These are phyloP conservation scores for Rhinella marina DNA, from an alignment of 2,797 vertebrate genomes.

Conservation along the genomic window DNA sequence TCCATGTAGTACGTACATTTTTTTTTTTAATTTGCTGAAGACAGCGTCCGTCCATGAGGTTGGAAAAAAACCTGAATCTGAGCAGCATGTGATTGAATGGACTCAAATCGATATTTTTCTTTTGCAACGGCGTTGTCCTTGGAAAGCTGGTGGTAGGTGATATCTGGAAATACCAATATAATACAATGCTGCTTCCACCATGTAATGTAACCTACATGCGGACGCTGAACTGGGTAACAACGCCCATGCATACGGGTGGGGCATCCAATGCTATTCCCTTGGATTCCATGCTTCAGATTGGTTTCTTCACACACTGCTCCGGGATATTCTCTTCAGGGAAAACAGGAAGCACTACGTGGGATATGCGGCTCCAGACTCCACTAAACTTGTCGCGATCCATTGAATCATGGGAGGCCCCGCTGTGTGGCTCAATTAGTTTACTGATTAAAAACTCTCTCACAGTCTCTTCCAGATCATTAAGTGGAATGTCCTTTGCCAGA, in stretches of 20 bases:
- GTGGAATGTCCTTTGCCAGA: conserved; percentile 65
- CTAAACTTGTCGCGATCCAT: conserved; percentile 89
- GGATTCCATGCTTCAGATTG: background rate
- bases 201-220: background rate
- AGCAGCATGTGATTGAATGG: background rate
- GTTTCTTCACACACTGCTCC: background rate
- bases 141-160: background rate
- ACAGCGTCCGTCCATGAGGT: background rate
- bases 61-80: background rate
- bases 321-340: conserved; percentile 71
- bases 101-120: background rate
- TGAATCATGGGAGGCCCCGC: conserved; percentile 68
- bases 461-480: conserved; percentile 84
- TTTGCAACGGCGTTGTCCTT: background rate
- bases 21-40: background rate
- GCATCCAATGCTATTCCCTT: background rate
- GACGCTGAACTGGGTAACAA: background rate
- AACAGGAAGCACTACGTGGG: conserved; percentile 88
- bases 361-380: conserved; percentile 95
- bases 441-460: conserved; percentile 82
- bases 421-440: conserved; percentile 75
- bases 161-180: background rate
- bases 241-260: background rate
- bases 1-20: background rate
- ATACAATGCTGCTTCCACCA: background rate